Evolutionary conservation across 2,797 vertebrate genomes (phyloP).

Genomic region (Myotis daubentonii): DNA sequence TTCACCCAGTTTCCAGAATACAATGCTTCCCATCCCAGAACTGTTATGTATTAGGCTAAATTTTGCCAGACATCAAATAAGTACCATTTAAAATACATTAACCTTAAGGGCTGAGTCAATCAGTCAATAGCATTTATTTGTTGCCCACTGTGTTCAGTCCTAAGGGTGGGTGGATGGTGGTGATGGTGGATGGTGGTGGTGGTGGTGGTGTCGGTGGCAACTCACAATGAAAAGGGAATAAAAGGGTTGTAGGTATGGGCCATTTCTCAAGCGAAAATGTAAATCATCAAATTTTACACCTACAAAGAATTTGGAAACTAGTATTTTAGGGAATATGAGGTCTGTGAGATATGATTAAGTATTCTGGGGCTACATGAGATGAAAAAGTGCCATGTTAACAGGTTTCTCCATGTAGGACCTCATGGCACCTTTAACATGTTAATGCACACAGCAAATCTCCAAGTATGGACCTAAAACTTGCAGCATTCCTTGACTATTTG

Average conservation of each 20-base stretch:
- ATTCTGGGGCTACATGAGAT: not conserved
- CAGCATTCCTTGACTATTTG: not conserved
- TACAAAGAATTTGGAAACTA: conserved; percentile 41
- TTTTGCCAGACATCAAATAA: conserved; percentile 57
- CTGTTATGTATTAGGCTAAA: conserved; percentile 48
- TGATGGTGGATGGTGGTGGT: not conserved
- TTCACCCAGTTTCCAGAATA: conserved; percentile 44
- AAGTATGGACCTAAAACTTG: not conserved
- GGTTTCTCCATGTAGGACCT: not conserved
- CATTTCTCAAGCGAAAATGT: conserved; percentile 43
- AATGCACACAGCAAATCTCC: not conserved
- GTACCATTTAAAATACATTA: conserved; percentile 65
- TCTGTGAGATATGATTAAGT: conserved; percentile 3
- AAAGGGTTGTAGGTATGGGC: conserved; percentile 34
- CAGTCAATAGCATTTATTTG: conserved; percentile 48
- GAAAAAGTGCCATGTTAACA: not conserved
- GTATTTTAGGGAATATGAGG: conserved; percentile 20
- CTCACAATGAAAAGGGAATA: conserved; percentile 56
- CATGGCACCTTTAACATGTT: not conserved
- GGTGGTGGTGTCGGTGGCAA: not conserved
- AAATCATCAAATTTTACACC: conserved; percentile 43
- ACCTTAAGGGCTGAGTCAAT: conserved; percentile 65
- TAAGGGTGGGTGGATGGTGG: not conserved
- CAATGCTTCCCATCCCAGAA: conserved; percentile 38
- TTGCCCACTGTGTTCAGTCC: conserved; percentile 41